Evolutionary conservation across 1,140 invertebrate species (phyloP).

Genomic region (Ooceraea biroi): DNA sequence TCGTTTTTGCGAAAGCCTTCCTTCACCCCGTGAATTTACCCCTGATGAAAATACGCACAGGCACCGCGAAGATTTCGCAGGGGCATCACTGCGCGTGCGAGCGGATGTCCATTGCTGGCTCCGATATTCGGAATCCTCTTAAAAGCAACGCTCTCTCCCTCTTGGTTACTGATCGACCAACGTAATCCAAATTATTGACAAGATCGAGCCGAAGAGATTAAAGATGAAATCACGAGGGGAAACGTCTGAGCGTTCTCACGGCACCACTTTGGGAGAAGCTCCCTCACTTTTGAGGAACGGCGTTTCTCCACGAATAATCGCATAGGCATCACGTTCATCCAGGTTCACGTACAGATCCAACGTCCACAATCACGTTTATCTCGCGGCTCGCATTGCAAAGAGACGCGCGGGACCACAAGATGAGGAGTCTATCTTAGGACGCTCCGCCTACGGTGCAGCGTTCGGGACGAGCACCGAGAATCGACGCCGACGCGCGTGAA

Average conservation of each 20-base stretch:
- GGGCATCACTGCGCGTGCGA: not conserved
- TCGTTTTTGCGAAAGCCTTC: not conserved
- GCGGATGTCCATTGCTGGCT: not conserved
- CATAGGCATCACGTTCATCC: not conserved
- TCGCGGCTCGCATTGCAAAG: not conserved
- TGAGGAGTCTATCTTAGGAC: conserved; percentile 55
- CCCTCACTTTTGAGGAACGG: not conserved
- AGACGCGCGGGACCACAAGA: conserved; percentile 1
- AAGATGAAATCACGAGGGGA: not conserved
- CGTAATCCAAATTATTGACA: not conserved
- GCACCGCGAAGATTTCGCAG: too few species aligned
- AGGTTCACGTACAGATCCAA: not conserved
- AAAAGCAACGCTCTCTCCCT: not conserved
- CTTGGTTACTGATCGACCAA: not conserved
- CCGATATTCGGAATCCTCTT: not conserved
- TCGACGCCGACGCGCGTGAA: not conserved
- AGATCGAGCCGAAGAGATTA: not conserved
- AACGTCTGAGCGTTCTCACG: not conserved
- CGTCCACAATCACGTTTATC: not conserved
- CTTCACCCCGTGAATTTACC: not conserved
- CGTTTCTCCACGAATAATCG: not conserved
- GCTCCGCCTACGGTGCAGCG: conserved; percentile 10
- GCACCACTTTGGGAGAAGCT: not conserved
- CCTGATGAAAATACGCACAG: not conserved
- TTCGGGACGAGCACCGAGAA: too few species aligned